These are phyloP conservation scores for Drosophila flavopinicola DNA, from an alignment of 2,888 invertebrate genomes.

Conservation along the genomic window DNA sequence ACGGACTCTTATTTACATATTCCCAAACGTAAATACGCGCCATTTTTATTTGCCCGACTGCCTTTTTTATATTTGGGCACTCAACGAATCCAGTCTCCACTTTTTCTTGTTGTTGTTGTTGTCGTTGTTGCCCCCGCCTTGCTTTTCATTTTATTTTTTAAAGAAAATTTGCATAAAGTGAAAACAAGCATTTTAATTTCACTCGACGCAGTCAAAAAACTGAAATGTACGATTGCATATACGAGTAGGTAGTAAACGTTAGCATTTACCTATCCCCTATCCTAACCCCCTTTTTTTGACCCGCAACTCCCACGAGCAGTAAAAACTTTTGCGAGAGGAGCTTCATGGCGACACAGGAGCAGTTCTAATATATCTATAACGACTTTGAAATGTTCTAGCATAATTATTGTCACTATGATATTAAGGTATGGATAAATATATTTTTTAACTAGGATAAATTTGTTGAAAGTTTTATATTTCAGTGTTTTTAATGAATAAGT, in stretches of 20 bases:
- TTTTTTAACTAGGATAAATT: too few relatives aligned
- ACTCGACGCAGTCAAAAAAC: constrained; percentile 65
- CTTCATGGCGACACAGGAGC: constrained; percentile 37
- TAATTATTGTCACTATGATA: not conserved
- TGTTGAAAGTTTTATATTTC: not conserved
- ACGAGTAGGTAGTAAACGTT: constrained; percentile 69
- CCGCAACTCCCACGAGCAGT: constrained; percentile 65
- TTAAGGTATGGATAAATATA: not conserved
- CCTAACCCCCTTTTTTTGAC: constrained; percentile 16
- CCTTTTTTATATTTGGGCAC: constrained; percentile 53
- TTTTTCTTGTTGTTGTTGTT: constrained; percentile 14
- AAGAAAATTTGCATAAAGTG: constrained; percentile 82
- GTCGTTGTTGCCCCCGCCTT: constrained; percentile 41
- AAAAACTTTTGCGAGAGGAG: constrained; percentile 66
- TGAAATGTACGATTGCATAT: constrained; percentile 64
- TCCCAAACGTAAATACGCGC: constrained; percentile 79
- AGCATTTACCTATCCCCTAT: constrained; percentile 62
- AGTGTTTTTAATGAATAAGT: too few relatives aligned
- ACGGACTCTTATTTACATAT: constrained; percentile 78
- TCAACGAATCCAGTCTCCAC: constrained; percentile 45
- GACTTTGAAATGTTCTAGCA: constrained; percentile 15
- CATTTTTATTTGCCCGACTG: constrained; percentile 71
- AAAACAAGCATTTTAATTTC: constrained; percentile 83
- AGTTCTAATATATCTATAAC: not conserved
- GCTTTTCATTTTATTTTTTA: constrained; percentile 60